Conservation (phyloP, 2,797 vertebrate genomes). For the Sparidentex hasta region DNA sequence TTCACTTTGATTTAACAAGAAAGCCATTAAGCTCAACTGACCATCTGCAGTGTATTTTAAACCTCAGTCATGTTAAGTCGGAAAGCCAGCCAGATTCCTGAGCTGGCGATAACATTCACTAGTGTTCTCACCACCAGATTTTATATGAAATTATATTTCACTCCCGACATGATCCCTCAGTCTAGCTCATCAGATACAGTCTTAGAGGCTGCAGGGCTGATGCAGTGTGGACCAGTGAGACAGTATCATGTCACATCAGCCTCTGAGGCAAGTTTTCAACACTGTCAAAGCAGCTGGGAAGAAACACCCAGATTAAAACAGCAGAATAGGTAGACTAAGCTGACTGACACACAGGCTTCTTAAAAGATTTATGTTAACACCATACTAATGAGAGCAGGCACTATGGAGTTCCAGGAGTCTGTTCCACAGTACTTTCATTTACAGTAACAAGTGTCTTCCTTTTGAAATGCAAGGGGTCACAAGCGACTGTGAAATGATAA, state of each 20-base stretch:
- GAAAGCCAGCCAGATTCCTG: not conserved
- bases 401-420: too few relatives aligned
- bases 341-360: not conserved
- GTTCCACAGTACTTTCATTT: not conserved
- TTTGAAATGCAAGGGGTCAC: not conserved
- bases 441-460: not conserved
- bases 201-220: not conserved
- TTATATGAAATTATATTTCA: not conserved
- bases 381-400: not conserved
- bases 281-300: conserved; percentile 3
- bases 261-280: not conserved
- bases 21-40: not conserved
- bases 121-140: not conserved
- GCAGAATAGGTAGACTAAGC: not conserved
- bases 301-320: not conserved
- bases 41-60: not conserved
- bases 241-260: not conserved
- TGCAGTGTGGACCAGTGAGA: not conserved
- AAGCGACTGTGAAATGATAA: not conserved
- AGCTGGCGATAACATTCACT: not conserved
- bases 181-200: not conserved
- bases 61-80: not conserved
- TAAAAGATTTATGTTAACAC: not conserved
- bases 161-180: not conserved
- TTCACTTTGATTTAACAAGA: not conserved